These are phyloP conservation scores for Peromyscus attwateri DNA, from an alignment of 2,797 vertebrate species.

Conservation along the genomic window DNA sequence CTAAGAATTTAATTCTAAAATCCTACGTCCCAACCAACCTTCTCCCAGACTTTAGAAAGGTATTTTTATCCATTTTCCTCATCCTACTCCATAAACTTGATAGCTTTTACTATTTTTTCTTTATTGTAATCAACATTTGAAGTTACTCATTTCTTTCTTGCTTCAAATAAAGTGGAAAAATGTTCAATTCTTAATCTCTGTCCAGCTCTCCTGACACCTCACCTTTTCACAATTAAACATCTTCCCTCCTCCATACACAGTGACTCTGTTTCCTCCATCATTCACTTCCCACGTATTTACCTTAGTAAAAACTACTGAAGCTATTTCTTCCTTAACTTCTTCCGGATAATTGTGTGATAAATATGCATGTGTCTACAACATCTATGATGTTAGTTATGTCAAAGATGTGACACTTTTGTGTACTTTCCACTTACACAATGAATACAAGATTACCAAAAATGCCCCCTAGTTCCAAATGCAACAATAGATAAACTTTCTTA, in stretches of 20 bases:
- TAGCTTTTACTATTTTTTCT: neutral
- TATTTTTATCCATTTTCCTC: neutral
- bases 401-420: neutral
- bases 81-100: neutral
- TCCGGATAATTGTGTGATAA: neutral
- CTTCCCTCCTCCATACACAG: neutral
- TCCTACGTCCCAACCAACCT: neutral
- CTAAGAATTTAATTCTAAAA: neutral
- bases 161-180: neutral
- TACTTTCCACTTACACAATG: neutral
- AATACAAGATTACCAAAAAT: neutral
- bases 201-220: neutral
- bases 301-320: conserved; percentile 1
- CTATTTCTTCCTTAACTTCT: neutral
- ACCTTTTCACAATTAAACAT: neutral
- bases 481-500: neutral
- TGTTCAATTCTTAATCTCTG: neutral
- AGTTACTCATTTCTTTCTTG: neutral
- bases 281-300: neutral
- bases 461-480: neutral
- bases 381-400: neutral
- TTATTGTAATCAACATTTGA: neutral
- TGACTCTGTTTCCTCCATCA: neutral
- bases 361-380: neutral
- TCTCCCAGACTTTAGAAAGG: neutral